phyloP scores from a whole-genome alignment of 2,888 invertebrate genomes.

The Punctoribates punctum region DNA sequence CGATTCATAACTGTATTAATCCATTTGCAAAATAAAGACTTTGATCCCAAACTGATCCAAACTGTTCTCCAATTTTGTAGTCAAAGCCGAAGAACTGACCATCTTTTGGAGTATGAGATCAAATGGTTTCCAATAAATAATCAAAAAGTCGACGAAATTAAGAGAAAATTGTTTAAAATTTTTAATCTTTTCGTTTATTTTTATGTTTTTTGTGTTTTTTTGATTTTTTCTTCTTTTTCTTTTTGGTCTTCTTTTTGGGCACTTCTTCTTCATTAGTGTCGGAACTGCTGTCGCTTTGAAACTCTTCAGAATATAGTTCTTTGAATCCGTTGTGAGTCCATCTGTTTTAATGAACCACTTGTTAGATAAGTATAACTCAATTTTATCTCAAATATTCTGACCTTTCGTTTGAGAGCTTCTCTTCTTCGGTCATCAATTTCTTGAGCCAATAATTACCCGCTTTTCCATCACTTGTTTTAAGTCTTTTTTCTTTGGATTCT shows the following conservation, averaged over 20 bases:
- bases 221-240: constrained; percentile 32
- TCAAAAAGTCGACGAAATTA: background rate
- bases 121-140: background rate
- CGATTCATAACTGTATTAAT: no score
- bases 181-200: constrained; percentile 7
- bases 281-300: background rate
- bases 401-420: constrained; percentile 26
- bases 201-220: constrained; percentile 34
- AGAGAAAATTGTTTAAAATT: background rate
- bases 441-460: constrained; percentile 37
- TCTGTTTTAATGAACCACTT: constrained; percentile 17
- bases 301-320: constrained; percentile 41
- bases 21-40: no score
- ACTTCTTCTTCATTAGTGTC: constrained; percentile 8
- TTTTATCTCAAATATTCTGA: background rate
- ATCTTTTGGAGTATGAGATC: no score
- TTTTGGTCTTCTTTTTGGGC: background rate
- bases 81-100: no score
- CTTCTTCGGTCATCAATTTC: constrained; percentile 34
- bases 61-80: no score
- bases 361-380: background rate
- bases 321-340: constrained; percentile 42
- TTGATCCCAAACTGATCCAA: no score
- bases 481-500: background rate
- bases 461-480: background rate